Evolutionary conservation across 2,888 invertebrate genomes (phyloP), one percentile per base, ranked within the genome.

Genomic region (Oasisia sp.): DNA sequence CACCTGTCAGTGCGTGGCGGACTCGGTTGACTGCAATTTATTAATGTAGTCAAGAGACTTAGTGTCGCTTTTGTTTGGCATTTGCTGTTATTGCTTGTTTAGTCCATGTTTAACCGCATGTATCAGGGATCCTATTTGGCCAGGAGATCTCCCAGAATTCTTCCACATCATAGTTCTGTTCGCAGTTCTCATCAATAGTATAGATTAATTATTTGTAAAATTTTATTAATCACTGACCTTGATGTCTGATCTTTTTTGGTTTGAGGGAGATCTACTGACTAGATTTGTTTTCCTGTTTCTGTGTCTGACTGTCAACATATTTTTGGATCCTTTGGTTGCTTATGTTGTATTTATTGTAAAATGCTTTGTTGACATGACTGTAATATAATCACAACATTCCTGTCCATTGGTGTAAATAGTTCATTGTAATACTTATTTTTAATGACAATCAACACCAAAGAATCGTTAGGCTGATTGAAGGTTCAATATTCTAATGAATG

Each of bases 81-180:
- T 90, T 90, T 90, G 90, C 90, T 90, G 90, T 90, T 90, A 19
- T 27, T 90, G 90, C 90, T 32, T 90, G 90, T 90, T n/a, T n/a
- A 89, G 14, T 89, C 89, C 89, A 89, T 11, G 90, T 89, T 89
- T 89, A 89, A 14, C 90, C 90, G 14, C 89, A 89, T 89, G 89
- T 89, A 14, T 89, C 89, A 89, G 12, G 90, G 90, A 89, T 14
- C 90, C 90, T 89, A 11, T 89, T 89, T 89, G 90, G 90, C 4
- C 90, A 89, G 4, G 89, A 89, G 90, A 89, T 89, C 90, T 89
- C 90, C 1, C 90, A 89, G 90, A 89, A 89, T 12, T 11, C 12
- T 89, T 12, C 90, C 90, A 89, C 90, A 89, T 89, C 90, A 89
- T 89, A 89, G 9, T 89, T 89, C 90, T 89, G 9, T 89, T 89